Evolutionary conservation across 1,140 invertebrate genomes (phyloP).

Genomic region (Aphaenogaster ashmeadi): DNA sequence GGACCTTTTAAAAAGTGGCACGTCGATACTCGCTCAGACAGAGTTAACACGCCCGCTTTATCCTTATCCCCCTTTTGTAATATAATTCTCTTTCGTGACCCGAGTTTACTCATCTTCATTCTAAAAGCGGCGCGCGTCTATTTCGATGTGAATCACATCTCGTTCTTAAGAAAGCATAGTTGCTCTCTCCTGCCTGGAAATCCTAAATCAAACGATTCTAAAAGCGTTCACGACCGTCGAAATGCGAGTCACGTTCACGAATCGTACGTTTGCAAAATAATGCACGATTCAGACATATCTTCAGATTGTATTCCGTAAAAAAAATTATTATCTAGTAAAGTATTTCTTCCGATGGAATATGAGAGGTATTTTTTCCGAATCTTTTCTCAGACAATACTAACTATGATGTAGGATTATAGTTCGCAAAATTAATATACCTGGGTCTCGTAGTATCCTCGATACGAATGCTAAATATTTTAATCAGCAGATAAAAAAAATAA

Average conservation of each 20-base stretch:
- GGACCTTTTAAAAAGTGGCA: slow-evolving; percentile 56
- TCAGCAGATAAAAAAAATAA: neutral
- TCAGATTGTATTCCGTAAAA: neutral
- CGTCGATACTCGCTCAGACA: slow-evolving; percentile 23
- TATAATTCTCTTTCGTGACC: slow-evolving; percentile 39
- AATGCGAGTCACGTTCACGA: slow-evolving; percentile 34
- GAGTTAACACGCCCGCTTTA: slow-evolving; percentile 40
- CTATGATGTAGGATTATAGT: neutral
- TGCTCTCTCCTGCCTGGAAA: neutral
- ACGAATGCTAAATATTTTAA: neutral
- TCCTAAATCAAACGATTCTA: slow-evolving; percentile 43
- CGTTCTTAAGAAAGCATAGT: slow-evolving; percentile 25
- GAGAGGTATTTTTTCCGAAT: neutral
- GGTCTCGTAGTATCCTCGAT: neutral
- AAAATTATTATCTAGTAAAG: neutral
- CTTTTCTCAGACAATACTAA: neutral
- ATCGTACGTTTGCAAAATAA: slow-evolving; percentile 32
- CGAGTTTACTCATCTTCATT: slow-evolving; percentile 47
- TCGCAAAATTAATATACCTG: neutral
- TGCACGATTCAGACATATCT: neutral
- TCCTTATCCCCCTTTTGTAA: slow-evolving; percentile 38
- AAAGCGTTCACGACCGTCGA: slow-evolving; percentile 31
- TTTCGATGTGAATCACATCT: slow-evolving; percentile 55
- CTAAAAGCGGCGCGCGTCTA: slow-evolving; percentile 51
- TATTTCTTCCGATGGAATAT: neutral